Conservation (phyloP, 2,888 invertebrate genomes). For the Folsomia candida region DNA sequence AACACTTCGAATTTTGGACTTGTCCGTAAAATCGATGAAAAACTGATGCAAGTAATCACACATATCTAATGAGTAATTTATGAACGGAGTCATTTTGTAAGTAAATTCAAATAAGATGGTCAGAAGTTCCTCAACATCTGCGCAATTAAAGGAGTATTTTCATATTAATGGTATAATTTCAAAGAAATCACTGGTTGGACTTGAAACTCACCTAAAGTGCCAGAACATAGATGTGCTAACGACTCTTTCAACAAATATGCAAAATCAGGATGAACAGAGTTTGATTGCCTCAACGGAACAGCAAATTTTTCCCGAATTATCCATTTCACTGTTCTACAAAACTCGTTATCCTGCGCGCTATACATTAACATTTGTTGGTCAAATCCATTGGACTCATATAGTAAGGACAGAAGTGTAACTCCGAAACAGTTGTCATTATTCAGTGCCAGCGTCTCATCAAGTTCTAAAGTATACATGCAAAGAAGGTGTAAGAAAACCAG, state of each 20-base stretch:
- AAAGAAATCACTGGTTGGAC: background rate
- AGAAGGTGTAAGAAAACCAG: no score
- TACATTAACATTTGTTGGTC: conserved; percentile 25
- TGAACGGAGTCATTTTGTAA: conserved; percentile 37
- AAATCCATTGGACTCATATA: conserved; percentile 27
- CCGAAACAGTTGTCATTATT: background rate
- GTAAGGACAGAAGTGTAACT: conserved; percentile 27
- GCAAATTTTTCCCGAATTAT: conserved; percentile 33
- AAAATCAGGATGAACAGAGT: conserved; percentile 15
- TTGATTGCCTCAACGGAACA: conserved; percentile 18
- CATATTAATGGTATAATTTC: background rate
- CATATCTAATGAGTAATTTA: conserved; percentile 38
- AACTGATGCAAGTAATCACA: conserved; percentile 43
- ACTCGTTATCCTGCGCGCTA: conserved; percentile 15
- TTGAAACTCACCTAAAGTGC: conserved; percentile 26
- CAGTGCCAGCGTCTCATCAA: background rate
- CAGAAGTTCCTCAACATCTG: conserved; percentile 41
- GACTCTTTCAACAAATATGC: conserved; percentile 21
- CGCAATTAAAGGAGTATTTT: background rate
- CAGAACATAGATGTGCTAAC: conserved; percentile 35
- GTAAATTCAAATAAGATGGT: conserved; percentile 39
- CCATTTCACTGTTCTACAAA: conserved; percentile 28
- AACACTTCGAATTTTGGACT: conserved; percentile 26
- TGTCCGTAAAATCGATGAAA: conserved; percentile 41
- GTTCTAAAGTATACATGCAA: no score